Evolutionary conservation across 2,113 vertebrate genomes (phyloP).

Genomic region (Jacana jacana): DNA sequence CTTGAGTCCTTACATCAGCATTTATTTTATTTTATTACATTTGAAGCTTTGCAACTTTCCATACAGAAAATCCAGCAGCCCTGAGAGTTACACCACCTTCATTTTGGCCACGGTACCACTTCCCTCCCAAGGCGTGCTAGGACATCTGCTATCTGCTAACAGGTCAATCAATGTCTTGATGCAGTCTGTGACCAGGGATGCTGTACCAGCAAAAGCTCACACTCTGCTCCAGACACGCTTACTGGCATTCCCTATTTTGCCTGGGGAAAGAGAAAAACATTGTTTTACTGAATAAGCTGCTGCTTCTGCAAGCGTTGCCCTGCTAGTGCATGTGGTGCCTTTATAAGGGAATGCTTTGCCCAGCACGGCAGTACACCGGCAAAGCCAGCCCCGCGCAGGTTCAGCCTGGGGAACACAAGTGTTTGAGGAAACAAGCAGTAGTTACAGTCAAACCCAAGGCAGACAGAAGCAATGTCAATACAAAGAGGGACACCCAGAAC

Average conservation of each 20-base stretch:
- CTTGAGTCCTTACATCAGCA: not conserved
- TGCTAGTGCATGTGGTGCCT: not conserved
- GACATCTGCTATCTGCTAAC: not conserved
- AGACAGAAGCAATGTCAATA: not conserved
- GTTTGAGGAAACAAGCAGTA: not conserved
- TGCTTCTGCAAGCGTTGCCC: not conserved
- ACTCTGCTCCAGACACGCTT: not conserved
- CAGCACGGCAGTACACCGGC: not conserved
- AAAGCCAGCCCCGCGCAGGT: not conserved
- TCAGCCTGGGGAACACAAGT: not conserved
- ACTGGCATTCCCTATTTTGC: not conserved
- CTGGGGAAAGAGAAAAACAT: not conserved
- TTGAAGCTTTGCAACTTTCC: not conserved
- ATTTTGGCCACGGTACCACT: not conserved
- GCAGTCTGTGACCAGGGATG: not conserved
- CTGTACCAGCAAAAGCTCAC: not conserved
- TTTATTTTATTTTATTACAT: not conserved
- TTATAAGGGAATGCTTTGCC: not conserved
- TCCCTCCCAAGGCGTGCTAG: not conserved
- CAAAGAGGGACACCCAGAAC: not conserved
- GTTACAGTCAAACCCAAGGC: not conserved
- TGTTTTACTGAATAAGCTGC: not conserved
- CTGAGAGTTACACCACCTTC: not conserved
- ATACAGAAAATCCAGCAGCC: not conserved
- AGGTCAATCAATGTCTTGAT: accelerated